Conservation (phyloP, 2,113 vertebrate genomes). For the Pygoscelis adeliae region DNA sequence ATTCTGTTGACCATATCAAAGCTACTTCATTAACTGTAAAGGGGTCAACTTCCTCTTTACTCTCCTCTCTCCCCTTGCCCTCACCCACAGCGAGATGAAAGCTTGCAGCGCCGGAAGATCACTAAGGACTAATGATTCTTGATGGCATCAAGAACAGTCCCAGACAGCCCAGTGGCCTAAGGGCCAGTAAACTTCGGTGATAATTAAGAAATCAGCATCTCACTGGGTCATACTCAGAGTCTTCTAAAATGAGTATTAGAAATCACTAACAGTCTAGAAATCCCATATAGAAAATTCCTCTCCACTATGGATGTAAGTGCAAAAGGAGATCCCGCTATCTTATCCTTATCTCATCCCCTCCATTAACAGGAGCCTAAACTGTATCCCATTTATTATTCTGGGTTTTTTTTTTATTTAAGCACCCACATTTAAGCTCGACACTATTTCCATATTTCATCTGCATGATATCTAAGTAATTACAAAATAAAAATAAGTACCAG, state of each 20-base stretch:
- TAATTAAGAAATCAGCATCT: background rate
- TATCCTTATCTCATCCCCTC: background rate
- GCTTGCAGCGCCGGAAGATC: background rate
- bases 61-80: background rate
- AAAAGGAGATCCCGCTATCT: background rate
- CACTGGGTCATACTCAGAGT: background rate
- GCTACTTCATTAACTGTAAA: background rate
- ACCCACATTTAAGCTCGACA: background rate
- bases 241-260: background rate
- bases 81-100: background rate
- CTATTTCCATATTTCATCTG: background rate
- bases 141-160: background rate
- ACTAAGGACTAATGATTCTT: accelerated
- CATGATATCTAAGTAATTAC: background rate
- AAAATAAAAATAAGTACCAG: background rate
- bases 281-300: accelerated
- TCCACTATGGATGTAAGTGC: background rate
- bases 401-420: background rate
- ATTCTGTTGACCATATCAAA: background rate
- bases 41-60: background rate
- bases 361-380: background rate
- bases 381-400: background rate
- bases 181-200: background rate
- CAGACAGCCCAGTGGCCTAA: background rate
- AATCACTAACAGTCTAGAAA: background rate